Evolutionary conservation across 2,797 vertebrate genomes (phyloP).

Genomic region (Margarornis squamiger): DNA sequence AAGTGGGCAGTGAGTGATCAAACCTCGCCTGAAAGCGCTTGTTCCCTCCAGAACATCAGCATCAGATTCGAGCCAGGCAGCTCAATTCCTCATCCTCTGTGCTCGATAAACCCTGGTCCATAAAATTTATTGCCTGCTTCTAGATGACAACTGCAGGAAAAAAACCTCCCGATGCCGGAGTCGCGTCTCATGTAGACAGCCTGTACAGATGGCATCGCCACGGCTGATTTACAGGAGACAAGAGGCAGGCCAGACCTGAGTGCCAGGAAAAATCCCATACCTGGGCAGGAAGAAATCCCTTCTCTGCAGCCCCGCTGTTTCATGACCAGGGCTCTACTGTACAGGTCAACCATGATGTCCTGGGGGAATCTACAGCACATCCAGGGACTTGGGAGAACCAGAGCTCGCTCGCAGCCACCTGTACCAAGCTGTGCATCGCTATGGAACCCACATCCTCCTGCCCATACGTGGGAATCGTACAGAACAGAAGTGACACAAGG

Average conservation of each 20-base stretch:
- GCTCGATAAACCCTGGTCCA: constrained; percentile 62
- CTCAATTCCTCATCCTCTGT: constrained; percentile 59
- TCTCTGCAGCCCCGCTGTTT: neutral
- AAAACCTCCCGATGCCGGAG: neutral
- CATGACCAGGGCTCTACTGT: neutral
- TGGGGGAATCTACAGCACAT: neutral
- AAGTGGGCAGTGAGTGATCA: constrained; percentile 8
- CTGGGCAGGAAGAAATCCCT: neutral
- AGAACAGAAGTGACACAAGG: neutral
- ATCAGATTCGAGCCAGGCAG: constrained; percentile 21
- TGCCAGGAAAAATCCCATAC: neutral
- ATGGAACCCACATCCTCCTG: rapidly evolving
- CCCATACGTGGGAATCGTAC: rapidly evolving
- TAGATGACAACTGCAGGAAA: constrained; percentile 44
- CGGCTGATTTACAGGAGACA: constrained; percentile 23
- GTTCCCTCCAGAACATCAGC: neutral
- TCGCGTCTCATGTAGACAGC: neutral
- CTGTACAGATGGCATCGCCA: constrained; percentile 41
- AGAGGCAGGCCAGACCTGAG: neutral
- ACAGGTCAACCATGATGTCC: neutral
- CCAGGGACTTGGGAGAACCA: rapidly evolving
- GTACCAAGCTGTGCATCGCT: neutral
- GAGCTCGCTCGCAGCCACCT: rapidly evolving
- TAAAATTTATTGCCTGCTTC: constrained; percentile 62
- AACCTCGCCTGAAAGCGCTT: neutral